phyloP scores from a whole-genome alignment of 1,140 invertebrate species.

The Drosophila arawakana region DNA sequence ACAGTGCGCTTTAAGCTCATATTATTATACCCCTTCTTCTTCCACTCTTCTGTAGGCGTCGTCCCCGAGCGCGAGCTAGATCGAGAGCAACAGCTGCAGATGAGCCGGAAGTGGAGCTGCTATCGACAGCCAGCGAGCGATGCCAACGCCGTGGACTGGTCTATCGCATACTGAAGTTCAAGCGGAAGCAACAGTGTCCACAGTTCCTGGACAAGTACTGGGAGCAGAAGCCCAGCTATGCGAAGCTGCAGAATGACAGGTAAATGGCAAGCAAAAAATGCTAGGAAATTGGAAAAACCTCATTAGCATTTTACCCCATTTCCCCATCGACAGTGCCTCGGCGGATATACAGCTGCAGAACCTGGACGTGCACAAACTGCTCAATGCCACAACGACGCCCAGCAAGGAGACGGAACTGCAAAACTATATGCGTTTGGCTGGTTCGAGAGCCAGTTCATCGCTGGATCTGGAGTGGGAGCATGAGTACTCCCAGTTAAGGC shows the following conservation, averaged over 20 bases:
- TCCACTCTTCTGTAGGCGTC: conserved; percentile 45
- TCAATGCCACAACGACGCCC: conserved; percentile 51
- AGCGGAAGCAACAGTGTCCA: conserved; percentile 63
- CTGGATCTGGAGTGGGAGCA: conserved; percentile 83
- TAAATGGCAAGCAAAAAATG: conserved; percentile 4
- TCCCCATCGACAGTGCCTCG: conserved; percentile 19
- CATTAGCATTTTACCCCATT: not conserved
- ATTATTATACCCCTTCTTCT: conserved; percentile 28
- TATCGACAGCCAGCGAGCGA: conserved; percentile 52
- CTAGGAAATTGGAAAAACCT: not conserved
- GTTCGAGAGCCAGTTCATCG: conserved; percentile 76
- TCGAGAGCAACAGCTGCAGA: conserved; percentile 33
- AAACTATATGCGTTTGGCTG: conserved; percentile 51
- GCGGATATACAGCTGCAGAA: conserved; percentile 78
- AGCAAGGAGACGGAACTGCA: conserved; percentile 71
- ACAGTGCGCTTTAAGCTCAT: conserved; percentile 13
- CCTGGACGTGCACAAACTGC: conserved; percentile 70
- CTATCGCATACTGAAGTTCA: conserved; percentile 76
- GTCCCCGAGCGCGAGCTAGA: conserved; percentile 22
- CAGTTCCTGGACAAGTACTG: conserved; percentile 75
- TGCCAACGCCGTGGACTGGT: conserved; percentile 64
- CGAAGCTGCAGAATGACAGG: conserved; percentile 71
- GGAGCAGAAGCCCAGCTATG: conserved; percentile 73
- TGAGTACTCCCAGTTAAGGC: conserved; percentile 70
- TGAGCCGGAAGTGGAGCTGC: conserved; percentile 69